phyloP scores from a whole-genome alignment of 2,797 vertebrate genomes.

The Sitta carolinensis region DNA sequence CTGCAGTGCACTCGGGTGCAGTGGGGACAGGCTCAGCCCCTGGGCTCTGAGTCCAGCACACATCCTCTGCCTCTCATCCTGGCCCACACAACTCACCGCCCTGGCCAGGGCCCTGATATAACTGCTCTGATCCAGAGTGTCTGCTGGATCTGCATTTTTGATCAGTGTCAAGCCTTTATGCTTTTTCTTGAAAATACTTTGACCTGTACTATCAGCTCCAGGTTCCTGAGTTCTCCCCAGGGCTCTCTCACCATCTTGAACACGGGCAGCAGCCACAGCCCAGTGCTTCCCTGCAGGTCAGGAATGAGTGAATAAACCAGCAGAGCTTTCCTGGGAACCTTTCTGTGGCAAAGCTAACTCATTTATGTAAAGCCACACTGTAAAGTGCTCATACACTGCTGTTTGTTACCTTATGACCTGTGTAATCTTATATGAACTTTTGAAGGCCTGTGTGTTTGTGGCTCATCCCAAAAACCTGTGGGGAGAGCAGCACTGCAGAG shows the following conservation, averaged over 20 bases:
- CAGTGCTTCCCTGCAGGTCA: not conserved
- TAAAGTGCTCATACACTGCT: not conserved
- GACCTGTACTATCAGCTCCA: not conserved
- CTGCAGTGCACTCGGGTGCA: not conserved
- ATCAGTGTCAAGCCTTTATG: not conserved
- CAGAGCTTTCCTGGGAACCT: not conserved
- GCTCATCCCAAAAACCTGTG: not conserved
- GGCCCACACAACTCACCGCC: not conserved
- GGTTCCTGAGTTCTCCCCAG: not conserved
- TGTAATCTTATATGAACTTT: not conserved
- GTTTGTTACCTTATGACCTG: not conserved
- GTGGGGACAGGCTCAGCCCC: not conserved
- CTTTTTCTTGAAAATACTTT: not conserved
- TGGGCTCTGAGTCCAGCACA: not conserved
- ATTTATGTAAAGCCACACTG: not conserved
- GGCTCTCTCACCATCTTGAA: not conserved
- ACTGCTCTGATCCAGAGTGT: not conserved
- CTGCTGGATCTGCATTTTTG: not conserved
- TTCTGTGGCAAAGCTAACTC: not conserved
- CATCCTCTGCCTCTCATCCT: not conserved
- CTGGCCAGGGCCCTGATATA: not conserved
- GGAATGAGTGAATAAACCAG: not conserved
- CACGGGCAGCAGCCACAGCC: not conserved
- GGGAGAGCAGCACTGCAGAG: not conserved
- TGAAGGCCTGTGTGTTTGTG: not conserved